These are phyloP conservation scores for Capreolus pygargus DNA, from an alignment of 2,113 vertebrate species.

Conservation along the genomic window DNA sequence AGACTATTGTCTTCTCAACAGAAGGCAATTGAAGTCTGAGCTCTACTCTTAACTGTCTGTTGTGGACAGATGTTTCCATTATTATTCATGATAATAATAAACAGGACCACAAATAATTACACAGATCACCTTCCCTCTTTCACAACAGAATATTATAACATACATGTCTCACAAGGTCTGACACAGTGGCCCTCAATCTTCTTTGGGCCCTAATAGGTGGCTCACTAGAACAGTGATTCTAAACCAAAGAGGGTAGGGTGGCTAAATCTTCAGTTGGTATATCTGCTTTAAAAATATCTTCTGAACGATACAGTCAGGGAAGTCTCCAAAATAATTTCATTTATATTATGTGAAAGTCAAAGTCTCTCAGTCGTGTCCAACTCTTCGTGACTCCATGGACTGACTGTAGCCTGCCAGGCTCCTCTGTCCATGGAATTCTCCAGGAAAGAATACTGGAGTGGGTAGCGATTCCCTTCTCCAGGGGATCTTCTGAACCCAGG, in stretches of 20 bases:
- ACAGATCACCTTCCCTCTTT: not conserved
- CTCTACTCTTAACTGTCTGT: not conserved
- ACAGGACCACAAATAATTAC: not conserved
- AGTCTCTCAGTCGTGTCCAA: not conserved
- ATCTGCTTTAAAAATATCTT: conserved; percentile 8
- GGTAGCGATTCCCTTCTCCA: not conserved
- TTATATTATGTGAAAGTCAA: not conserved
- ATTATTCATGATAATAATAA: conserved; percentile 26
- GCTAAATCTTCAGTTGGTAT: conserved; percentile 32
- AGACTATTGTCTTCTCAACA: conserved; percentile 4
- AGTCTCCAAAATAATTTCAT: not conserved
- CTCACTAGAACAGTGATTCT: not conserved
- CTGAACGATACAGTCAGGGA: not conserved
- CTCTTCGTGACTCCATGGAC: not conserved
- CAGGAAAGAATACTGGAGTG: not conserved
- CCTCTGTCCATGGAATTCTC: not conserved
- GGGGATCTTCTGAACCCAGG: not conserved
- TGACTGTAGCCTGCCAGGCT: not conserved
- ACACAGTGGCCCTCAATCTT: conserved; percentile 3
- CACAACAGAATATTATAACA: not conserved
- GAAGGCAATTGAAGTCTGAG: not conserved
- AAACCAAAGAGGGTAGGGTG: not conserved
- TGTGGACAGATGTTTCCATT: conserved; percentile 9
- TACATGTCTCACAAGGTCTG: not conserved
- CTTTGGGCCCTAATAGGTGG: not conserved